A percentile compares a stretch with the other conserved stretches of the same genome.
Evolutionary conservation across 2,113 vertebrate species (phyloP).

Genomic region (Turnix velox): DNA sequence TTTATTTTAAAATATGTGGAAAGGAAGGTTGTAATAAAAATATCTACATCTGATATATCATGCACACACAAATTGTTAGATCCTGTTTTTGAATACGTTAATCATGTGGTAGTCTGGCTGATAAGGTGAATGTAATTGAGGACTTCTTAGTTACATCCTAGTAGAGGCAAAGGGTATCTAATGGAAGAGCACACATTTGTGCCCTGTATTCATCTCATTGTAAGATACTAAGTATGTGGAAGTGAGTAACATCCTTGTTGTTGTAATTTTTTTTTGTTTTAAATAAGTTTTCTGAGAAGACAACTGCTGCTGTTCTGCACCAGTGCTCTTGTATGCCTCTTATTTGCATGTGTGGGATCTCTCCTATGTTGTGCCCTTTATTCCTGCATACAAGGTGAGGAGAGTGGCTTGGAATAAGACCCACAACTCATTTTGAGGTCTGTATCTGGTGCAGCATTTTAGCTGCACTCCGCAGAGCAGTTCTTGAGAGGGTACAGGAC

Average conservation of each 20-base stretch:
- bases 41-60: conserved; percentile 26
- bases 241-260: not conserved
- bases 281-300: not conserved
- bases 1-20: conserved; percentile 51
- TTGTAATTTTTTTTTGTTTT: not conserved
- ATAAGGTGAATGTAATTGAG: conserved; percentile 26
- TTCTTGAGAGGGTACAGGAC: not conserved
- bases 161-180: not conserved
- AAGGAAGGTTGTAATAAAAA: conserved; percentile 70
- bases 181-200: not conserved
- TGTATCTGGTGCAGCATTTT: not conserved
- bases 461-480: not conserved
- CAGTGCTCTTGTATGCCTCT: not conserved
- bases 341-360: not conserved
- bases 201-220: not conserved
- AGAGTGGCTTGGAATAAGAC: not conserved
- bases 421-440: not conserved
- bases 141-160: conserved; percentile 10
- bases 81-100: conserved; percentile 40
- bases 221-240: not conserved
- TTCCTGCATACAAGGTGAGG: not conserved
- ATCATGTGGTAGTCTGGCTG: conserved; percentile 11
- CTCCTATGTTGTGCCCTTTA: not conserved
- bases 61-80: conserved; percentile 43
- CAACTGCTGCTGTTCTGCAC: not conserved